phyloP scores from a whole-genome alignment of 2,113 vertebrate species.

The Alces alces region DNA sequence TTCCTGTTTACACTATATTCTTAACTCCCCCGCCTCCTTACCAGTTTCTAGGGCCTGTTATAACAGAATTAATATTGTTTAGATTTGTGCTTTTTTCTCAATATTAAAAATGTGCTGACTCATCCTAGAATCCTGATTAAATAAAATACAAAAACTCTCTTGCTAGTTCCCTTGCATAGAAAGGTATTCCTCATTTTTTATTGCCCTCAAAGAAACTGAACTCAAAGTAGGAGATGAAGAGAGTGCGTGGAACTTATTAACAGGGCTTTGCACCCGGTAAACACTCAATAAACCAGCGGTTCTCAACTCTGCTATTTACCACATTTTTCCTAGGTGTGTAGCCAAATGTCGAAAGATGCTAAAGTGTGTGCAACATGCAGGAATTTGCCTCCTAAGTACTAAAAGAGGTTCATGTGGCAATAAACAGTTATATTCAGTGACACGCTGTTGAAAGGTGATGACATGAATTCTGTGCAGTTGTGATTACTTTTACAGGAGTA shows the following conservation, averaged over 20 bases:
- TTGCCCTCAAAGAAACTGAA: not conserved
- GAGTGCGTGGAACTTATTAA: not conserved
- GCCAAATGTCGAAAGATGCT: not conserved
- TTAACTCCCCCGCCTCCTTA: not conserved
- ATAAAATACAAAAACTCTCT: not conserved
- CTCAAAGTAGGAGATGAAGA: not conserved
- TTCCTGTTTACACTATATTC: not conserved
- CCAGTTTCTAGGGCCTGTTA: not conserved
- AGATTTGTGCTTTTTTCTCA: not conserved
- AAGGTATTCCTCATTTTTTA: not conserved
- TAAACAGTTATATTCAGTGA: conserved; percentile 17
- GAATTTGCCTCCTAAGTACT: conserved; percentile 16
- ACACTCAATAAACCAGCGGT: not conserved
- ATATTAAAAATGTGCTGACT: not conserved
- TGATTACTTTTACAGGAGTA: conserved; percentile 6
- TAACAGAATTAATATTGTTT: not conserved
- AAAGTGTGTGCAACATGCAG: not conserved
- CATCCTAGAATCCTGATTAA: not conserved
- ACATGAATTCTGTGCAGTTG: not conserved
- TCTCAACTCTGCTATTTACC: not conserved
- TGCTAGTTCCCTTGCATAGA: not conserved
- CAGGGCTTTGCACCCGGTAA: not conserved
- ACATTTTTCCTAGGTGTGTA: not conserved
- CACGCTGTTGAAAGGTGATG: not conserved
- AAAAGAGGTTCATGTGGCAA: not conserved